These are phyloP conservation scores for Dendrocincla fuliginosa DNA, from an alignment of 2,797 vertebrate genomes.

Conservation along the genomic window DNA sequence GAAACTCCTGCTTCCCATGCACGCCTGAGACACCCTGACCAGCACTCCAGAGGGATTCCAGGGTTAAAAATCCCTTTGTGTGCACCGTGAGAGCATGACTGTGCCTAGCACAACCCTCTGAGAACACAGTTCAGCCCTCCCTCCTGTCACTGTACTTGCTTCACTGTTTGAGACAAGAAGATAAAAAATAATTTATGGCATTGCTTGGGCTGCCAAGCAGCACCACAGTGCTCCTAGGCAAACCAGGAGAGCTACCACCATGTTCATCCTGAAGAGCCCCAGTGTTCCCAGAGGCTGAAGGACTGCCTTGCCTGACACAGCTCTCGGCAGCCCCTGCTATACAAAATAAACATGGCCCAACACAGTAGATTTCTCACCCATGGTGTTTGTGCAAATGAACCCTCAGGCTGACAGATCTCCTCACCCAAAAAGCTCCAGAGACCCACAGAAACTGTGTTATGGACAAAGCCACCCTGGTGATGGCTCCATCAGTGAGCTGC, in stretches of 20 bases:
- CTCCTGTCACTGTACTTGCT: neutral
- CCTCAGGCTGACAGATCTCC: neutral
- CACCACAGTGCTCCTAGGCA: fast-evolving
- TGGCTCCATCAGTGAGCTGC: neutral
- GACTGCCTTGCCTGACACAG: neutral
- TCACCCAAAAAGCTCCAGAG: neutral
- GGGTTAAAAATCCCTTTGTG: neutral
- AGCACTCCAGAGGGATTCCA: neutral
- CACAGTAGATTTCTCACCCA: neutral
- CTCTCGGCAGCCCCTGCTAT: neutral
- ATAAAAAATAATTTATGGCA: neutral
- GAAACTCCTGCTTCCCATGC: neutral
- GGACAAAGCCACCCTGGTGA: neutral
- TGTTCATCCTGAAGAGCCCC: neutral
- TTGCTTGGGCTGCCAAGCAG: neutral
- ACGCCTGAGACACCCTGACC: neutral
- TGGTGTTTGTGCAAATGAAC: neutral
- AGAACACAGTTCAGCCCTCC: neutral
- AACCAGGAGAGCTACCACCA: neutral
- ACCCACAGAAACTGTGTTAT: neutral
- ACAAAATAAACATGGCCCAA: neutral
- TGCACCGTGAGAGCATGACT: fast-evolving
- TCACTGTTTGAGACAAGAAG: neutral
- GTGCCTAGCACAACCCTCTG: neutral
- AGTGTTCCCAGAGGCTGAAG: neutral